Base-by-base conservation (phyloP, 2,113 vertebrate species). In the Puma concolor region DNA sequence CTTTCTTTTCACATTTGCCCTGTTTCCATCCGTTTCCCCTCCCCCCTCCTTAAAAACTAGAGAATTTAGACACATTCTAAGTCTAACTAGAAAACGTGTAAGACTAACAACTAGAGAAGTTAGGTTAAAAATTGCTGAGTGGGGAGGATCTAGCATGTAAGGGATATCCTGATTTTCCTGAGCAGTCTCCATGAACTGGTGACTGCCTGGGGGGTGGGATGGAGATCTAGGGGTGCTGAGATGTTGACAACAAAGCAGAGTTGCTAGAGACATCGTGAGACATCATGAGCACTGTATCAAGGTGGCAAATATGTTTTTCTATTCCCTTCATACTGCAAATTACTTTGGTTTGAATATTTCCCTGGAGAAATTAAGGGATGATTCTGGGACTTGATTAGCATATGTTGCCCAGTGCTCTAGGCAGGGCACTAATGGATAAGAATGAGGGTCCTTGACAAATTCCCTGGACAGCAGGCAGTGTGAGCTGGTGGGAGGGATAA, bases 401-500 rank as follows among this genome's bases (percentile, higher is more conserved):
- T 13, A 6, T 66, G 63, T 72, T 66, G 57, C 33, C 52, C 27
- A 17, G 6, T 21, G 48, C 72, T 91, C 64, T 74, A 85, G 19
- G 44, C 5, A 72, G 52, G 52, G 27, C n/a, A 33, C 14, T 21
- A 27, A 57, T 86, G 54, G 76, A 77, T 74, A 69, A 54, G 23
- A 66, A 36, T 27, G 4, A n/a, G 74, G 44, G 7, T 41, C 50
- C 27, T 64, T 76, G 81, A 50, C 71, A 60, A 54, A 54, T 76
- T 76, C 29, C 23, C 15, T 25, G 27, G 57, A 44, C 4, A 41
- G 38, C 12, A 5, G 57, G 41, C n/a, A 44, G 2, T 63, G 84
- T 17, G 3, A 52, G 16, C 38, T 4, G 21, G 5, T 36, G 9
- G 25, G 21, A 21, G 19, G 31, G 7, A 0, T 44, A n/a, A n/a